A percentile compares a stretch with the other conserved stretches of the same genome.
phyloP scores from a whole-genome alignment of 2,797 vertebrate genomes.

The Cygnus olor region DNA sequence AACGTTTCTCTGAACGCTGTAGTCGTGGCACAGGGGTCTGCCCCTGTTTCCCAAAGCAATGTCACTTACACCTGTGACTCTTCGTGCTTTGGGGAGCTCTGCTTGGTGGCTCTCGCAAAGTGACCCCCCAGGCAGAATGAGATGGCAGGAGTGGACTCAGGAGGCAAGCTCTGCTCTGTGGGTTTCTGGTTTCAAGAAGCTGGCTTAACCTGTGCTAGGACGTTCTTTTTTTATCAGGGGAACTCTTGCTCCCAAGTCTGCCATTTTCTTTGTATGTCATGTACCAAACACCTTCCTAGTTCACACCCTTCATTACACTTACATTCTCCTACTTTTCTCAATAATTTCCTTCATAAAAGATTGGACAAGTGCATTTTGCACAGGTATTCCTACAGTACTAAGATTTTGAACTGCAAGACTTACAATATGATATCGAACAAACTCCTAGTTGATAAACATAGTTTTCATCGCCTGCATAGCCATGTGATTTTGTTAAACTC shows the following conservation, averaged over 20 bases:
- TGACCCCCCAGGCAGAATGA: not conserved
- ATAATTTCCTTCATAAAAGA: not conserved
- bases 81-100: not conserved
- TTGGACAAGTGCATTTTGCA: not conserved
- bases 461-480: not conserved
- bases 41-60: not conserved
- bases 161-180: not conserved
- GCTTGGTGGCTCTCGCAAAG: not conserved
- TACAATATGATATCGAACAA: not conserved
- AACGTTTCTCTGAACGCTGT: fast-evolving
- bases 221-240: not conserved
- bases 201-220: not conserved
- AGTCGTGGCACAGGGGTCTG: not conserved
- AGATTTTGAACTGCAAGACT: not conserved
- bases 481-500: not conserved
- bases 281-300: not conserved
- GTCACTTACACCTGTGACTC: not conserved
- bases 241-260: not conserved
- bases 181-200: not conserved
- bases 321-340: not conserved
- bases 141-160: not conserved
- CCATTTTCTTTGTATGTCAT: not conserved
- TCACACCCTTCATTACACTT: not conserved
- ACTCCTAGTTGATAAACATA: fast-evolving
- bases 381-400: not conserved